These are phyloP conservation scores for Episyrphus balteatus DNA, from an alignment of 1,140 invertebrate species.

Conservation along the genomic window DNA sequence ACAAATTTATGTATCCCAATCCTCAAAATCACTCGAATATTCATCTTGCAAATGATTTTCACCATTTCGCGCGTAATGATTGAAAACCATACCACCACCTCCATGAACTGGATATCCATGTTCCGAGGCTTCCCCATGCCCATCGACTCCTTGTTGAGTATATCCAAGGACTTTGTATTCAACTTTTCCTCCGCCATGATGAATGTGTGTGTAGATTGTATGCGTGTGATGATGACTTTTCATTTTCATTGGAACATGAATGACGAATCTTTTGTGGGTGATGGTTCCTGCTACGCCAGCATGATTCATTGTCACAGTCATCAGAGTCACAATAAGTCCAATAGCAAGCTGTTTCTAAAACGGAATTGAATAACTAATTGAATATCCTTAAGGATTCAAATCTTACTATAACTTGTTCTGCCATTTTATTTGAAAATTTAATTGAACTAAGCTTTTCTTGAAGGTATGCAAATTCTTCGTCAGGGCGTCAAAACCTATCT, in stretches of 20 bases:
- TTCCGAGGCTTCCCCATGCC: too few species aligned
- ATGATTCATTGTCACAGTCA: constrained; percentile 6
- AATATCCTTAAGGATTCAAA: too few species aligned
- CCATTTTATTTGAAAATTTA: background rate
- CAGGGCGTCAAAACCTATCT: background rate
- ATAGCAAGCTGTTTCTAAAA: too few species aligned
- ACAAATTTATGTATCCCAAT: too few species aligned
- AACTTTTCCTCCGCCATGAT: constrained; percentile 41
- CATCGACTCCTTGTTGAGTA: constrained; percentile 10
- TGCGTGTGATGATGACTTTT: constrained; percentile 49
- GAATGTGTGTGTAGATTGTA: constrained; percentile 46
- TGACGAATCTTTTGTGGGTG: constrained; percentile 46
- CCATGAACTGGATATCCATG: too few species aligned
- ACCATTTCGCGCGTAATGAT: too few species aligned
- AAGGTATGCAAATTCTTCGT: too few species aligned
- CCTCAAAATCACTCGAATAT: too few species aligned
- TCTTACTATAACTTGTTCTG: too few species aligned
- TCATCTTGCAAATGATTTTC: too few species aligned
- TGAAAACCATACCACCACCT: too few species aligned
- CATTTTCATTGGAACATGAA: constrained; percentile 47
- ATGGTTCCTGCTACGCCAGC: constrained; percentile 34
- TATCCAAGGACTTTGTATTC: constrained; percentile 36
- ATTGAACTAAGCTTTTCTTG: background rate
- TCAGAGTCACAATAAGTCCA: background rate
- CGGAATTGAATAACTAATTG: too few species aligned